phyloP scores from a whole-genome alignment of 2,888 invertebrate genomes.

The Lasius fuliginosus region DNA sequence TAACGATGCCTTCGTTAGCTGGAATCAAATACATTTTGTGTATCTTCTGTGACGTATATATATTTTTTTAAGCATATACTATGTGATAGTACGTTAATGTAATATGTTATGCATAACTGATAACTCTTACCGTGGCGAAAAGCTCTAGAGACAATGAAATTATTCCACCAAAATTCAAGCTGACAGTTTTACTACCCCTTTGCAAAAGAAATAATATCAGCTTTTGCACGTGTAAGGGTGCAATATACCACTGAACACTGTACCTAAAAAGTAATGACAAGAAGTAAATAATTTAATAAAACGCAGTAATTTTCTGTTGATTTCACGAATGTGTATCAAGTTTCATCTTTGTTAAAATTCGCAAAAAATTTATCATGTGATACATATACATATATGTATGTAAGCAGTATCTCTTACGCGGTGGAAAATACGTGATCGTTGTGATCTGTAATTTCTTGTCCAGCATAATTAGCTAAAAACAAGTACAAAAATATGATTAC shows the following conservation, averaged over 20 bases:
- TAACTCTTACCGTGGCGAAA: conserved; percentile 17
- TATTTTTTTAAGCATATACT: background rate
- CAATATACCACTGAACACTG: background rate
- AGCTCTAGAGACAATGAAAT: background rate
- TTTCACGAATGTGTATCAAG: background rate
- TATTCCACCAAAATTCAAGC: background rate
- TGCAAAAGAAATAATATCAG: conserved; percentile 1
- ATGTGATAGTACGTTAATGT: background rate
- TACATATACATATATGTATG: background rate
- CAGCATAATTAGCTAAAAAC: background rate
- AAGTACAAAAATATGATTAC: background rate
- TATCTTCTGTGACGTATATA: background rate
- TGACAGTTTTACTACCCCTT: background rate
- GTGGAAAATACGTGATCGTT: background rate
- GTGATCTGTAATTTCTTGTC: conserved; percentile 6
- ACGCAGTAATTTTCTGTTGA: background rate
- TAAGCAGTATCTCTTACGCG: conserved; percentile 2
- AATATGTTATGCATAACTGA: background rate
- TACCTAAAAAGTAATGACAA: background rate
- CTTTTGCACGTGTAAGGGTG: conserved; percentile 5
- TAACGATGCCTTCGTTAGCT: background rate
- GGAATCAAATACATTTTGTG: background rate
- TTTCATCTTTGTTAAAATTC: background rate
- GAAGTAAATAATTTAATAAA: background rate
- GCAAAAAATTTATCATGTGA: background rate